These are phyloP conservation scores for Andinoacara biseriatus DNA, from an alignment of 2,113 vertebrate species.

Conservation along the genomic window DNA sequence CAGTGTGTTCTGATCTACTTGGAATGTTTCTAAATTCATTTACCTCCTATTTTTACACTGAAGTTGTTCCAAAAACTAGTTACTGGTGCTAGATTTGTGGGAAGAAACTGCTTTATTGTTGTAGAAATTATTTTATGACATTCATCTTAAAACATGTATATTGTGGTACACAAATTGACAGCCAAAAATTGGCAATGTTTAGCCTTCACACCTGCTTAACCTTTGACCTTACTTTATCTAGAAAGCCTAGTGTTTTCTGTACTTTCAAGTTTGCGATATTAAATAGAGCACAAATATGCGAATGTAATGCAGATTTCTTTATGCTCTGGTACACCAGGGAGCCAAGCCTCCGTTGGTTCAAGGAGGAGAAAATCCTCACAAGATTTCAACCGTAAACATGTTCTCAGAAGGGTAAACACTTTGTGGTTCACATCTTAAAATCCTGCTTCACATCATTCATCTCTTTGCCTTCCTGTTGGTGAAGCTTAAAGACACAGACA, in stretches of 20 bases:
- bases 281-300: slow-evolving; percentile 8
- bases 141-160: no score
- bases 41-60: background rate
- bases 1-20: slow-evolving; percentile 37
- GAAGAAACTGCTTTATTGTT: background rate
- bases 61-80: slow-evolving; percentile 10
- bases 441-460: slow-evolving; percentile 58
- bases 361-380: slow-evolving; percentile 46
- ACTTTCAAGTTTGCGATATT: background rate
- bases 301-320: background rate
- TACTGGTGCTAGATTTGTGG: background rate
- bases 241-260: background rate
- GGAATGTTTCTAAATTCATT: slow-evolving; percentile 24
- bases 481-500: slow-evolving; percentile 46
- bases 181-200: no score
- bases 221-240: slow-evolving; percentile 1
- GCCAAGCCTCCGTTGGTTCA: background rate
- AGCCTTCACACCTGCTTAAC: background rate
- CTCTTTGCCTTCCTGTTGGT: slow-evolving; percentile 47
- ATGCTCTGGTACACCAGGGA: slow-evolving; percentile 31
- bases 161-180: no score
- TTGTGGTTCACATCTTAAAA: slow-evolving; percentile 73
- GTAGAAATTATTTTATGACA: background rate
- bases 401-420: slow-evolving; percentile 68
- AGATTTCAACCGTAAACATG: slow-evolving; percentile 58